Conservation (phyloP, 1,140 invertebrate genomes). For the Drosophila seguyi region DNA sequence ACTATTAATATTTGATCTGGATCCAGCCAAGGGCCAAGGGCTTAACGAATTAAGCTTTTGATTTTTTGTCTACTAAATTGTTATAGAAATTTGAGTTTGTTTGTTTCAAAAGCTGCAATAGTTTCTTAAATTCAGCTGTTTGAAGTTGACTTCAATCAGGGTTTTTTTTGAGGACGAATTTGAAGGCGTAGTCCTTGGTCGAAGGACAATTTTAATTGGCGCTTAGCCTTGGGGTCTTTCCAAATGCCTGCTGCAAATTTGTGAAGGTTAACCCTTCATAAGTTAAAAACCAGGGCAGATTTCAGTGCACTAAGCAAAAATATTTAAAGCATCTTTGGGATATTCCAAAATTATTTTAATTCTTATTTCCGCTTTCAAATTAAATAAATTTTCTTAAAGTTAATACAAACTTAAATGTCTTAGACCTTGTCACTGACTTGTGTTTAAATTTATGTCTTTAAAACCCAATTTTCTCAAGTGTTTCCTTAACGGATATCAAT, state of each 20-base stretch:
- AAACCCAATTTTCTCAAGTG: slow-evolving; percentile 19
- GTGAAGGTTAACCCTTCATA: no score
- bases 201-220: slow-evolving; percentile 77
- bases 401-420: neutral
- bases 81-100: neutral
- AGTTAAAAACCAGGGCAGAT: slow-evolving; percentile 13
- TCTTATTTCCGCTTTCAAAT: neutral
- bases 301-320: slow-evolving; percentile 1
- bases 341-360: neutral
- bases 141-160: neutral
- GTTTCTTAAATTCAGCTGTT: neutral
- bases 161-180: slow-evolving; percentile 15
- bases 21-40: neutral
- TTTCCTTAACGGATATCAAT: slow-evolving; percentile 60
- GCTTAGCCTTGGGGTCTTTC: slow-evolving; percentile 53
- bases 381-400: neutral
- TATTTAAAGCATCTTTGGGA: neutral
- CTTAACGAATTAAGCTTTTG: neutral
- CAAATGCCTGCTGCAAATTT: no score
- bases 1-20: slow-evolving; percentile 29
- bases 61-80: neutral
- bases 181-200: slow-evolving; percentile 24
- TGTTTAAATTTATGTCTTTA: neutral
- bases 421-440: neutral
- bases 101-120: neutral